Conservation (phyloP, 2,113 vertebrate species). For the Lathamus discolor region DNA sequence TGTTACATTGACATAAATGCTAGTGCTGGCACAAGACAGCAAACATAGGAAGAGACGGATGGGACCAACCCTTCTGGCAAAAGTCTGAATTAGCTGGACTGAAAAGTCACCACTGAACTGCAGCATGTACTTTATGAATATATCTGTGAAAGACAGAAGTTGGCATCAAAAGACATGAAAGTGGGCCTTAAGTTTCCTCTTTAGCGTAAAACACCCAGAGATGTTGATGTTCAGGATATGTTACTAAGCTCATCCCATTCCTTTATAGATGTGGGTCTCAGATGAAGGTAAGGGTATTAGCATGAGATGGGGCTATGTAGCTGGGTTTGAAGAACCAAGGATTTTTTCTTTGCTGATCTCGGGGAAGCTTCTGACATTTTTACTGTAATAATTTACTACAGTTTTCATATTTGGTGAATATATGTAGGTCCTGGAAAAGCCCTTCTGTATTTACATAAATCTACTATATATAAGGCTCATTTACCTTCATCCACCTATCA, state of each 20-base stretch:
- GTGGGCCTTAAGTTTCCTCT: neutral
- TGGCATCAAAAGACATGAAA: neutral
- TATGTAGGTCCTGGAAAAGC: conserved; percentile 36
- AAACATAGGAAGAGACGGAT: neutral
- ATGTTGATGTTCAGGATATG: neutral
- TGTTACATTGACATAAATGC: neutral
- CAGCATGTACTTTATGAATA: neutral
- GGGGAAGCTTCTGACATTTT: conserved; percentile 44
- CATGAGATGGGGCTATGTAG: neutral
- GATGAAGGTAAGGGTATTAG: neutral
- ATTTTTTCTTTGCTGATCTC: conserved; percentile 30
- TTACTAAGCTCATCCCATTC: neutral
- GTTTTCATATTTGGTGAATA: conserved; percentile 51
- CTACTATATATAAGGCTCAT: conserved; percentile 45
- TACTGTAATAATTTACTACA: conserved; percentile 41
- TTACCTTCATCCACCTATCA: conserved; percentile 39
- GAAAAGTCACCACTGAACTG: neutral
- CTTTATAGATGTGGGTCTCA: neutral
- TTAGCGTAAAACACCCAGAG: neutral
- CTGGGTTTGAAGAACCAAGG: neutral
- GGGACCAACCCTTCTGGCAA: neutral
- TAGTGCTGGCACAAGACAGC: neutral
- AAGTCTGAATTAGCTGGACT: neutral
- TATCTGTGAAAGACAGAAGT: neutral
- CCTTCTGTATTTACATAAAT: conserved; percentile 44